These are phyloP conservation scores for Taphrorychus bicolor DNA, from an alignment of 2,888 invertebrate genomes.

Conservation along the genomic window DNA sequence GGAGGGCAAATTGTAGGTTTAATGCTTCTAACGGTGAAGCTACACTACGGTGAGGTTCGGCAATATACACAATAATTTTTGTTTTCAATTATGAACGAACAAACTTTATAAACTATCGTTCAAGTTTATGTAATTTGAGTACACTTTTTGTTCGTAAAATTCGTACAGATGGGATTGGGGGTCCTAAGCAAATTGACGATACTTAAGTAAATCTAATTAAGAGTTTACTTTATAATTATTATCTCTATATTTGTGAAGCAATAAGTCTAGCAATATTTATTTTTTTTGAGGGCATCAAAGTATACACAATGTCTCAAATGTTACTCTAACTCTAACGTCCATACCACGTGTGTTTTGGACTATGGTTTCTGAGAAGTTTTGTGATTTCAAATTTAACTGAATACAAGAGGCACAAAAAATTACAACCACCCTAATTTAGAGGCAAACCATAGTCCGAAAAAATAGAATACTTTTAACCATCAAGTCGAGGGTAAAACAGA, in stretches of 20 bases:
- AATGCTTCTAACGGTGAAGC: constrained; percentile 6
- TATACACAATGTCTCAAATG: no score
- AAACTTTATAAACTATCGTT: neutral
- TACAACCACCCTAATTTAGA: neutral
- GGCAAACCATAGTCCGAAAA: neutral
- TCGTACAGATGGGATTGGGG: neutral
- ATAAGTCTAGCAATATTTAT: no score
- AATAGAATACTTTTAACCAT: neutral
- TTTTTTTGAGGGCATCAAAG: no score
- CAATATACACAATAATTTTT: constrained; percentile 26
- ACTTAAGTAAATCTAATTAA: neutral
- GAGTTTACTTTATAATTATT: no score
- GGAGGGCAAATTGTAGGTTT: constrained; percentile 9
- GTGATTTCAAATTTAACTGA: no score
- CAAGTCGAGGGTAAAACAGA: neutral
- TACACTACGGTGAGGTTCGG: constrained; percentile 8
- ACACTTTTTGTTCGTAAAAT: neutral
- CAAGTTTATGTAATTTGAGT: neutral
- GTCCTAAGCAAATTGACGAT: neutral
- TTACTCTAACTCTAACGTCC: no score
- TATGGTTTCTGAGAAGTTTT: no score
- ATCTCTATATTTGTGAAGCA: no score
- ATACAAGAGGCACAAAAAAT: no score
- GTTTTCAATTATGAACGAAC: constrained; percentile 11
- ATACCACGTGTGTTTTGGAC: no score